phyloP scores from a whole-genome alignment of 2,113 vertebrate species.

The Tautogolabrus adspersus region DNA sequence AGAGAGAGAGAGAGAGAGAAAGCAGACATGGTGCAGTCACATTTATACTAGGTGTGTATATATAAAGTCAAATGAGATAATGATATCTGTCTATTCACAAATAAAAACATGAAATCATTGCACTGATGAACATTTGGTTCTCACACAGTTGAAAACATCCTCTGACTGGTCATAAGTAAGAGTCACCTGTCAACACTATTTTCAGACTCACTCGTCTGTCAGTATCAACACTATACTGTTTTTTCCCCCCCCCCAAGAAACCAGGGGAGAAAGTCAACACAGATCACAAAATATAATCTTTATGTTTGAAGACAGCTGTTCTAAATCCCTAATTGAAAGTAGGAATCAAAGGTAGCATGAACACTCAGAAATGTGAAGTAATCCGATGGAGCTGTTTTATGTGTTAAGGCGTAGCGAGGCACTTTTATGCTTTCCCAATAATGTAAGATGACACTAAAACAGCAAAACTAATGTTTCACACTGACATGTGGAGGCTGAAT shows the following conservation, averaged over 20 bases:
- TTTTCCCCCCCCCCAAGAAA: constrained; percentile 29
- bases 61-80: constrained; percentile 12
- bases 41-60: neutral
- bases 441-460: constrained; percentile 78
- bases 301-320: constrained; percentile 77
- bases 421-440: constrained; percentile 76
- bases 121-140: constrained; percentile 51
- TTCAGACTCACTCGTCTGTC: constrained; percentile 44
- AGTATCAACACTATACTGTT: constrained; percentile 61
- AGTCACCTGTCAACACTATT: constrained; percentile 66
- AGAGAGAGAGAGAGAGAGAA: constrained; percentile 26
- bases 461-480: constrained; percentile 73
- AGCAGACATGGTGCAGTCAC: neutral
- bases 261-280: constrained; percentile 56
- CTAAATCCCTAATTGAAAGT: constrained; percentile 80
- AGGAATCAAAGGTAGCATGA: constrained; percentile 73
- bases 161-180: constrained; percentile 41
- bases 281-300: constrained; percentile 79
- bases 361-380: constrained; percentile 66
- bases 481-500: constrained; percentile 74
- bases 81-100: constrained; percentile 35
- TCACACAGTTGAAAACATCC: constrained; percentile 35
- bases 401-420: constrained; percentile 46
- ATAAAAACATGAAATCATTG: neutral
- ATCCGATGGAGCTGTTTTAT: constrained; percentile 69